Base-by-base conservation (phyloP, 2,888 invertebrate species). In the Seira ritae region DNA sequence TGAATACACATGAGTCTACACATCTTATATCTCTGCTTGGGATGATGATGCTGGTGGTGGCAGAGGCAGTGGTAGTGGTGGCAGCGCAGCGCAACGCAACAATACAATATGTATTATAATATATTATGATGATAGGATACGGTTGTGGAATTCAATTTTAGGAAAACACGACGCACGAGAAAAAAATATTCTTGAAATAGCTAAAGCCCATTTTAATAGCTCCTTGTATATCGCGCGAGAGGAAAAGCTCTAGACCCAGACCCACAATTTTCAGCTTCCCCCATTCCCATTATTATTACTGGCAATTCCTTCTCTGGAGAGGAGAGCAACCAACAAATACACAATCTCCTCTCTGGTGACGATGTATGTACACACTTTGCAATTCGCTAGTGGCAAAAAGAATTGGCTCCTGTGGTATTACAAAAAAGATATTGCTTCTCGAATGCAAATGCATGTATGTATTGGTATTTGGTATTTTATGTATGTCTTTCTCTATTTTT, bases 61-160 rank as follows among this genome's bases (percentile, higher is more conserved):
- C 8, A 4, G 31, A 15, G 19, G 24, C 15, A 69, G 8, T 15
- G 10, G 70, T 8, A 67, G 31, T 31, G 31, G 2, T 31, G 31
- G 2, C 8, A 4, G 31, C 31, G 2, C 2, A 8, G 31, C 31
- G 3, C 31, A 31, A 31, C 8, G 31, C 75, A 68, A 22, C 69
- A 69, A 42, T 6, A 17, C 31, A 71, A n/a, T 23, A 69, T 50
- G 23, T 66, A 75, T 75, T 67, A 75, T 75, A 75, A 75, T 75
- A 75, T 75, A 75, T 75, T 75, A 75, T 66, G 74, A 66, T 66
- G 31, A 31, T n/a, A n/a, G n/a, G n/a, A n/a, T 31, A 75, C 74
- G 46, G 74, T 46, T 31, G n/a, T 76, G 76, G 76, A 76, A 76
- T 76, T 76, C 76, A 76, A 76, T 76, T 76, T 76, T 76, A 55